Evolutionary conservation across 53 echinoderm and acorn worm genomes (phyloP).

Genomic region (Holothuria scabra): DNA sequence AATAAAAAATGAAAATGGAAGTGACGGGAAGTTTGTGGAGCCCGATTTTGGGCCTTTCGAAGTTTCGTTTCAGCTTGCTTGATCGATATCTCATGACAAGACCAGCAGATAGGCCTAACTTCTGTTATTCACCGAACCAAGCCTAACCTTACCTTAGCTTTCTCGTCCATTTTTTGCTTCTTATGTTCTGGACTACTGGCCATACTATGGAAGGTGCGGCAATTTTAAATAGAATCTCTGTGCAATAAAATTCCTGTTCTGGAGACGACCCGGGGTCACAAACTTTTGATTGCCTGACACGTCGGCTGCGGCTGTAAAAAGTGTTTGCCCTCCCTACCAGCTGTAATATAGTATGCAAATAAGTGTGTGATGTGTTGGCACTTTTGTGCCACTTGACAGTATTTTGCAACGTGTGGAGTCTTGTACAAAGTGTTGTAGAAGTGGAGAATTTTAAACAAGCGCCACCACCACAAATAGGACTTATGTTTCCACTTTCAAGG

Average conservation of each 20-base stretch:
- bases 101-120: background rate
- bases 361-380: constrained; percentile 17
- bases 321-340: background rate
- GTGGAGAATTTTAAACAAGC: too few relatives aligned
- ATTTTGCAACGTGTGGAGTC: background rate
- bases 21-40: too few relatives aligned
- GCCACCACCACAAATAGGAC: too few relatives aligned
- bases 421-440: too few relatives aligned
- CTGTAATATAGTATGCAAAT: background rate
- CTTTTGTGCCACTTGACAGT: constrained; percentile 31
- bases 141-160: constrained; percentile 14
- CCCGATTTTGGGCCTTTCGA: too few relatives aligned
- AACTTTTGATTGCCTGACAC: background rate
- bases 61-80: background rate
- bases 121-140: too few relatives aligned
- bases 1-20: too few relatives aligned
- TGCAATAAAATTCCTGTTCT: background rate
- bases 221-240: background rate
- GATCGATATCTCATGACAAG: constrained; percentile 33
- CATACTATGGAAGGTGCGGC: constrained; percentile 33
- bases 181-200: constrained; percentile 70
- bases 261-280: constrained; percentile 4
- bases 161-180: constrained; percentile 52
- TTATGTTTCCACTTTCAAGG: too few relatives aligned
- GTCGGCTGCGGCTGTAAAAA: too few relatives aligned